Base-by-base conservation (phyloP, 1,140 invertebrate species). In the Doryteuthis pealeii region DNA sequence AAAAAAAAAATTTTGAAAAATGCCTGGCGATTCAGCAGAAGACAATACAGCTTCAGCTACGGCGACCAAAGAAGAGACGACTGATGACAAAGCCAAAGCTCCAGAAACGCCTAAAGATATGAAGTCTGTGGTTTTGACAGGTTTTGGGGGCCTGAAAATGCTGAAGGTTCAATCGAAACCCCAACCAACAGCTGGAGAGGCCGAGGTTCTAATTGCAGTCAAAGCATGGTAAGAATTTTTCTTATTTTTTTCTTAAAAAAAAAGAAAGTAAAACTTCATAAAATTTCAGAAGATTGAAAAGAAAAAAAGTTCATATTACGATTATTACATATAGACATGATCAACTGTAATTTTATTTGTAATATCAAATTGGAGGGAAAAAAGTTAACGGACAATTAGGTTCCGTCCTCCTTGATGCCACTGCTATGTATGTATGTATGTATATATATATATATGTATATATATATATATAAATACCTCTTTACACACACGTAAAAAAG, bases 71-170 rank as follows among this genome's bases (percentile, higher is more conserved):
- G 75, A 73, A 45, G 65, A 18, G 6, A 66, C 28, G 31, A 35
- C 62, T 31, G 33, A 68, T 5, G 66, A 68, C 18, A 18, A 22
- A 30, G 12, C 76, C 45, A 49, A 33, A 14, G 54, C 45, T 6
- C 54, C 76, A 30, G 26, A 73, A 8, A 71, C 75, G 18, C 35
- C 90, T 78, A 93, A 94, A 87, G 93, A 95, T 88, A 94, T 95
- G 93, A 87, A 92, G 92, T 77, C 91, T 75, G 75, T 96, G 76
- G 92, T 95, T 76, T 90, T 95, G 73, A 93, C 92, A 71, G 92
- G 93, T 81, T 95, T 95, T 87, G 94, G 94, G 32, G 93, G 94
- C 33, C 89, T 94, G 69, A 95, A 95, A 86, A 92, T 92, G 86
- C 91, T 95, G 81, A 95, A 95, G 89, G 91, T 93, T 70, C 90